These are phyloP conservation scores for Meda fulgida DNA, from an alignment of 2,797 vertebrate genomes.

Conservation along the genomic window DNA sequence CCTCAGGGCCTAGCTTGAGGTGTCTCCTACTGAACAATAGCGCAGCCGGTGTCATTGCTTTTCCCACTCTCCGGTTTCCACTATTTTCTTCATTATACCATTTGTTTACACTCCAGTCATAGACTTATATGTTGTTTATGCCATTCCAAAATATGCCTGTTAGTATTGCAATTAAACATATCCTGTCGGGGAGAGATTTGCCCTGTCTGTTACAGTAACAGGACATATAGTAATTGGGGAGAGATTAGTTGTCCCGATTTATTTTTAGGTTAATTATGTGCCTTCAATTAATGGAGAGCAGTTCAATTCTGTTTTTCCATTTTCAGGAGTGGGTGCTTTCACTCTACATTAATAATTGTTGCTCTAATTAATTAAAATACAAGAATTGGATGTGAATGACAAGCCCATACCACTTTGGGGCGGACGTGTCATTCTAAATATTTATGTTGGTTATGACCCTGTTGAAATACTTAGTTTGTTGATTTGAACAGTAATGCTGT, in stretches of 20 bases:
- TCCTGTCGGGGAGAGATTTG: background rate
- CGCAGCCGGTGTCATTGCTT: slow-evolving; percentile 23
- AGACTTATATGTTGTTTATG: too few species aligned
- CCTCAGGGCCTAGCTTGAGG: slow-evolving; percentile 42
- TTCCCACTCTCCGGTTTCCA: background rate
- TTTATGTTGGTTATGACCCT: background rate
- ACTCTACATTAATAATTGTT: background rate
- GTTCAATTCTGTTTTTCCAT: background rate
- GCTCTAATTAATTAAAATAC: background rate
- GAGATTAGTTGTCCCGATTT: background rate
- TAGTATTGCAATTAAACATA: background rate
- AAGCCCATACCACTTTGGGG: background rate
- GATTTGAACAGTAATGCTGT: background rate
- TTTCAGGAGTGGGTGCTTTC: background rate
- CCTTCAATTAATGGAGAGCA: background rate
- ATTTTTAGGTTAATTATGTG: background rate
- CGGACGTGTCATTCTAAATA: background rate
- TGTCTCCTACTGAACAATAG: slow-evolving; percentile 46
- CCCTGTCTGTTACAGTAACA: background rate
- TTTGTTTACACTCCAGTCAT: background rate
- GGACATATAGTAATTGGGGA: background rate
- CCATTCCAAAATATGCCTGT: background rate
- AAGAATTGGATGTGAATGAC: background rate
- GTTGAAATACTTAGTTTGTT: background rate
- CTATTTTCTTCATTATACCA: background rate